Base-by-base conservation (phyloP, 2,797 vertebrate genomes). In the Brachymystax lenok region DNA sequence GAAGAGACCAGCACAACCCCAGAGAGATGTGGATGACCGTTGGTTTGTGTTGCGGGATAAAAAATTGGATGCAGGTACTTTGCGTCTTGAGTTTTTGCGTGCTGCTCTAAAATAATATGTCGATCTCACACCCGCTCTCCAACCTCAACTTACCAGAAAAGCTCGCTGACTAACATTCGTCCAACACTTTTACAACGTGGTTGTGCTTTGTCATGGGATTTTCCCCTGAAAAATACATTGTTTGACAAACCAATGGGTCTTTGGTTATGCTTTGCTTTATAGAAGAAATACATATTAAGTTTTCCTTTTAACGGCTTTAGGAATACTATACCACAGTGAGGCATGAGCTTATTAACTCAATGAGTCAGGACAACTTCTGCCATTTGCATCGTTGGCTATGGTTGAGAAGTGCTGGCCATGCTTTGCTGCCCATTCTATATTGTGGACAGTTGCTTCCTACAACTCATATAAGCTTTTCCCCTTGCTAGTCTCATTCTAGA, bases 1-100 rank as follows among this genome's bases (percentile, higher is more conserved):
- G 70, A 86, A 91, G 85, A 89, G 89, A 80, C 80, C 3, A 52
- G 84, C 76, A 1, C 30, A 69, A 35, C 7, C 76, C 30, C 79
- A 80, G 14, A 89, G 83, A 52, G 83, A 84, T 70, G 76, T 80
- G 80, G 71, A 71, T 73, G 92, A 91, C 74, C 92, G 94, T 75
- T 95, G 95, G 94, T 95, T 93, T 91, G 79, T 89, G 83, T 85
- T 94, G 4, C 88, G 94, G 54, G 91, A 93, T 69, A 88, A 83
- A 84, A 75, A 87, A 85, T 82, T 88, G 92, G 92, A 92, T 94
- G 91, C 84, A 81, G 67, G 30, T 1, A n/a, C 24, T 51, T 64
- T 71, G 77, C 4, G 70, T 17, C 8, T 10, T 80, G 16, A 56
- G 71, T 80, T 51, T 50, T 10, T 12, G 77, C 70, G 21, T 28